phyloP scores from a whole-genome alignment of 2,113 vertebrate genomes.

The Stegostoma tigrinum region DNA sequence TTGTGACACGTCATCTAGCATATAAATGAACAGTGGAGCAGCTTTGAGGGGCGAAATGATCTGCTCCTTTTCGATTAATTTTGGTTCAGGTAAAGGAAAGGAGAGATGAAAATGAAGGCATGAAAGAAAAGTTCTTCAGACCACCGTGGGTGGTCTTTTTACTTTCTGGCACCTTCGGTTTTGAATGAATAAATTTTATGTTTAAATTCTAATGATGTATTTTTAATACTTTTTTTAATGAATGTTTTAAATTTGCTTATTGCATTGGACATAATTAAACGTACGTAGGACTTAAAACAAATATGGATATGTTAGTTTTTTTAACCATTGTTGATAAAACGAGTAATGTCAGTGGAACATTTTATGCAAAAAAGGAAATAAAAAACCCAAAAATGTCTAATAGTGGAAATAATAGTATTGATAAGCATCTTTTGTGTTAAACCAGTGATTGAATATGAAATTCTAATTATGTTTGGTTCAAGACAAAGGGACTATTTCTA shows the following conservation, averaged over 20 bases:
- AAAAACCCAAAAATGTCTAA: neutral
- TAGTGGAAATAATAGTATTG: neutral
- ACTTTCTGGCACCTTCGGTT: neutral
- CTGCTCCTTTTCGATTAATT: neutral
- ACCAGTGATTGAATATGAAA: neutral
- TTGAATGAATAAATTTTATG: neutral
- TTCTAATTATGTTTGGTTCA: neutral
- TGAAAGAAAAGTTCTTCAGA: neutral
- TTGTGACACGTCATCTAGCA: neutral
- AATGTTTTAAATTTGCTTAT: neutral
- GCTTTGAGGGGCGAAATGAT: neutral
- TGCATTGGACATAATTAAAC: neutral
- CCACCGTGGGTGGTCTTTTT: neutral
- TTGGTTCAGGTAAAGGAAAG: neutral
- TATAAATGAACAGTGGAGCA: neutral
- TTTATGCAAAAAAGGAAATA: neutral
- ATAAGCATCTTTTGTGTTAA: neutral
- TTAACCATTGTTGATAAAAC: neutral
- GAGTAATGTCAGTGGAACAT: neutral
- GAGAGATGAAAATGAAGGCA: neutral
- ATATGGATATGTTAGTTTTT: neutral
- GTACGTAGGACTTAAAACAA: neutral
- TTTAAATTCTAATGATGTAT: neutral
- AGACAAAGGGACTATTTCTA: neutral
- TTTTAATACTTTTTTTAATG: neutral